Conservation (phyloP, 2,888 invertebrate species). For the Rhyacophila evoluta region DNA sequence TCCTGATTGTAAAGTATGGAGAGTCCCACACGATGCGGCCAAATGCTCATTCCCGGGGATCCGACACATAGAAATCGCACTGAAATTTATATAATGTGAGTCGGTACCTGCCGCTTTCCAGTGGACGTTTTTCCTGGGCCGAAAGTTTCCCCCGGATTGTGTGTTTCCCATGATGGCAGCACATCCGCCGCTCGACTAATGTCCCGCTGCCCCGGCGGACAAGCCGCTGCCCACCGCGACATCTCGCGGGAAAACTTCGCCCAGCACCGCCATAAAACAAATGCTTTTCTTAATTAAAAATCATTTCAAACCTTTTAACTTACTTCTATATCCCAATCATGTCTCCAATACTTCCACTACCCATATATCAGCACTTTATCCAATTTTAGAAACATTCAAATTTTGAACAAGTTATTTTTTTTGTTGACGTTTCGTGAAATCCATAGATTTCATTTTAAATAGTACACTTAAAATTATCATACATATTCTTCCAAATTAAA, state of each 20-base stretch:
- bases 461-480: too few species aligned
- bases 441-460: too few species aligned
- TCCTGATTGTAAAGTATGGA: constrained; percentile 2
- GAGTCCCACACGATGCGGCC: constrained; percentile 18
- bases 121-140: constrained; percentile 82
- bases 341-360: too few species aligned
- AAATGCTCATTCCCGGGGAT: background rate
- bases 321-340: too few species aligned
- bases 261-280: background rate
- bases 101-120: constrained; percentile 86
- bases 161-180: constrained; percentile 65
- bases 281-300: background rate
- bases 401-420: too few species aligned
- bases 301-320: too few species aligned
- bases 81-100: background rate
- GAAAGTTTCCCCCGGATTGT: constrained; percentile 67
- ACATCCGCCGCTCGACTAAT: constrained; percentile 61
- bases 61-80: background rate
- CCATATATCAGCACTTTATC: too few species aligned
- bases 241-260: constrained; percentile 15
- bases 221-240: constrained; percentile 56
- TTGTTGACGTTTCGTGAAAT: too few species aligned
- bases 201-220: constrained; percentile 56
- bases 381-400: too few species aligned
- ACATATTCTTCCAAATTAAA: too few species aligned